These are phyloP conservation scores for Spizaetus ornatus DNA, from an alignment of 2,113 vertebrate genomes.

Conservation along the genomic window DNA sequence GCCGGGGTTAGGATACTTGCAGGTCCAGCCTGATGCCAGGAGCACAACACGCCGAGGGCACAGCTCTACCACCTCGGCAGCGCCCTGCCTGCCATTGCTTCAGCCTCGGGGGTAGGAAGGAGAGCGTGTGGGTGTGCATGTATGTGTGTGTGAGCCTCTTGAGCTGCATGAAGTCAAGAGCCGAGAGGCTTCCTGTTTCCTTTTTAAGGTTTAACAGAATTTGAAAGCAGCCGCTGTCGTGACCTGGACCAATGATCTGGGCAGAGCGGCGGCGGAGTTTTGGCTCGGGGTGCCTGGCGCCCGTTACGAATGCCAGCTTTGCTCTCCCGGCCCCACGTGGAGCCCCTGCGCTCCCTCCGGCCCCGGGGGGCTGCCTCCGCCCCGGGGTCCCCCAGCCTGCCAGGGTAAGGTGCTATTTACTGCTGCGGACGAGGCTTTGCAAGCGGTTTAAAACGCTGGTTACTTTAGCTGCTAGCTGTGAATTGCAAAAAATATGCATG, in stretches of 20 bases:
- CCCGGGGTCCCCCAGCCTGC: not conserved
- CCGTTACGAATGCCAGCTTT: not conserved
- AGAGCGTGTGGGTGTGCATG: not conserved
- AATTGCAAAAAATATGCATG: fast-evolving
- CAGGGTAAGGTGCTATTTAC: not conserved
- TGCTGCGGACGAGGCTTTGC: not conserved
- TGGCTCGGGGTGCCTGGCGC: not conserved
- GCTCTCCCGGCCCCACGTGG: not conserved
- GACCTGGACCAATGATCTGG: slow-evolving; percentile 58
- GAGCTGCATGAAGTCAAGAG: slow-evolving; percentile 15
- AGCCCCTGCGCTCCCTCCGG: not conserved
- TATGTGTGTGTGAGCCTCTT: not conserved
- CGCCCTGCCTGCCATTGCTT: not conserved
- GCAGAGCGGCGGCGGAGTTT: not conserved
- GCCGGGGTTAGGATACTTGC: not conserved
- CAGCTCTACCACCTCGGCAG: not conserved
- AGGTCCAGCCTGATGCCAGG: not conserved
- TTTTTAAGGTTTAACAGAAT: slow-evolving; percentile 63
- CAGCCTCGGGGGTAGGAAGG: slow-evolving; percentile 50
- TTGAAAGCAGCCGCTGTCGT: slow-evolving; percentile 59
- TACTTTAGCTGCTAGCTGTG: not conserved
- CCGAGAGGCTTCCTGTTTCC: slow-evolving; percentile 78
- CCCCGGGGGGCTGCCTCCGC: not conserved
- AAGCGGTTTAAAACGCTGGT: fast-evolving
- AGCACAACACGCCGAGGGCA: not conserved